Percentiles rank a stretch among this genome's conserved stretches.
phyloP scores from a whole-genome alignment of 2,888 invertebrate species.

The Hydrotaea cyrtoneurina region DNA sequence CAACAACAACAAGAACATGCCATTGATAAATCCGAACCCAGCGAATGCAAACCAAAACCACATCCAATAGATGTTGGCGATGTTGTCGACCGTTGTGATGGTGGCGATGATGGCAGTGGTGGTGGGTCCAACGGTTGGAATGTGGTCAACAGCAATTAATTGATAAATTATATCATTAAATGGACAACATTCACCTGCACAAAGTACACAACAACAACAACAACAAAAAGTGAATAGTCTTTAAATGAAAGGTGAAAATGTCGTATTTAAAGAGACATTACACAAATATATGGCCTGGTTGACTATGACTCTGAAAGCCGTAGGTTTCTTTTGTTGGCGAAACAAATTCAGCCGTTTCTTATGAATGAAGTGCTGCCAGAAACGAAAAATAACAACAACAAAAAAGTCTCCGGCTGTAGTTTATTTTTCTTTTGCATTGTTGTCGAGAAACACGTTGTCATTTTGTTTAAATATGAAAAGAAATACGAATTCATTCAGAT shows the following conservation, averaged over 20 bases:
- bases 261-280: too few relatives aligned
- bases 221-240: background rate
- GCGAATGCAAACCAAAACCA: conserved; percentile 9
- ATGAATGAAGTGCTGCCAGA: background rate
- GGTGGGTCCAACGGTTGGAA: conserved; percentile 22
- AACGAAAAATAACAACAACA: background rate
- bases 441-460: background rate
- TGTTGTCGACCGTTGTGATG: background rate
- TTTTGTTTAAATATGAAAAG: background rate
- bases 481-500: background rate
- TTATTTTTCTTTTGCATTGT: background rate
- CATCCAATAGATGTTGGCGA: background rate
- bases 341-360: background rate
- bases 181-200: background rate
- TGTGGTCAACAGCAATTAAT: conserved; percentile 55
- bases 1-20: background rate
- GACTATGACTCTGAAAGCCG: background rate
- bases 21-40: conserved; percentile 23
- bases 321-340: background rate
- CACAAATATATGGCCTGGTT: background rate
- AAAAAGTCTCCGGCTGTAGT: conserved; percentile 3
- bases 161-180: conserved; percentile 50
- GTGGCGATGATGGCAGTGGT: conserved; percentile 1
- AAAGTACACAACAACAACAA: background rate
- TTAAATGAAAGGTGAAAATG: too few relatives aligned